A percentile compares a stretch with the other conserved stretches of the same genome.
Evolutionary conservation across 2,113 vertebrate species (phyloP).

Genomic region (Gymnogyps californianus): DNA sequence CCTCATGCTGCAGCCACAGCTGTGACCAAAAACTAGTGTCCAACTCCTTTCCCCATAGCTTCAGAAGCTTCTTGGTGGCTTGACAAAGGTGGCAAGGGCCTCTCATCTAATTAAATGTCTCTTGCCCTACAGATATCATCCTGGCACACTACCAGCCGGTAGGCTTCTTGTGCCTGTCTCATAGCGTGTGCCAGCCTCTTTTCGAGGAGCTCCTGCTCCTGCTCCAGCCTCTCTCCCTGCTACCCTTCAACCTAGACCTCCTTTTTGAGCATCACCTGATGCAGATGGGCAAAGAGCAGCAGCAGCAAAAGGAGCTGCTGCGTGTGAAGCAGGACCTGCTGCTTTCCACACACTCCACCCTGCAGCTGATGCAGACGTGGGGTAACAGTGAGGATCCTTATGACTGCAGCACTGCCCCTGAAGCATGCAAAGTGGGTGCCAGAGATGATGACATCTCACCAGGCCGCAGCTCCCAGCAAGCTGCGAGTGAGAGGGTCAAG

Average conservation of each 20-base stretch:
- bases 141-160: slow-evolving; percentile 87
- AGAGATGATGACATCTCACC: slow-evolving; percentile 12
- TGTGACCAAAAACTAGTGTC: neutral
- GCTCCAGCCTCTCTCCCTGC: slow-evolving; percentile 91
- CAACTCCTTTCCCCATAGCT: neutral
- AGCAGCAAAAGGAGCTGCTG: slow-evolving; percentile 89
- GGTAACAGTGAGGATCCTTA: slow-evolving; percentile 34
- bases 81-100: neutral
- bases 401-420: neutral
- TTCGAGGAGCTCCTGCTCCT: slow-evolving; percentile 92
- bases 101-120: neutral
- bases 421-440: neutral
- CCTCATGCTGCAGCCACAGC: neutral
- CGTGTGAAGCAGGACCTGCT: slow-evolving; percentile 83
- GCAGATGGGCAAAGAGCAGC: slow-evolving; percentile 87
- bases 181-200: slow-evolving; percentile 83
- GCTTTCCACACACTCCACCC: slow-evolving; percentile 85
- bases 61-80: neutral
- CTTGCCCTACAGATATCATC: slow-evolving; percentile 81
- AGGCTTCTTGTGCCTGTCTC: slow-evolving; percentile 89
- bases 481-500: slow-evolving; percentile 51
- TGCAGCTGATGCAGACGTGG: slow-evolving; percentile 87
- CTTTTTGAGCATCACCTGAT: slow-evolving; percentile 90
- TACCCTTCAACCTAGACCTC: slow-evolving; percentile 93
- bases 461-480: neutral